Conservation (phyloP, 2,797 vertebrate genomes). For the Crenuchus spilurus region DNA sequence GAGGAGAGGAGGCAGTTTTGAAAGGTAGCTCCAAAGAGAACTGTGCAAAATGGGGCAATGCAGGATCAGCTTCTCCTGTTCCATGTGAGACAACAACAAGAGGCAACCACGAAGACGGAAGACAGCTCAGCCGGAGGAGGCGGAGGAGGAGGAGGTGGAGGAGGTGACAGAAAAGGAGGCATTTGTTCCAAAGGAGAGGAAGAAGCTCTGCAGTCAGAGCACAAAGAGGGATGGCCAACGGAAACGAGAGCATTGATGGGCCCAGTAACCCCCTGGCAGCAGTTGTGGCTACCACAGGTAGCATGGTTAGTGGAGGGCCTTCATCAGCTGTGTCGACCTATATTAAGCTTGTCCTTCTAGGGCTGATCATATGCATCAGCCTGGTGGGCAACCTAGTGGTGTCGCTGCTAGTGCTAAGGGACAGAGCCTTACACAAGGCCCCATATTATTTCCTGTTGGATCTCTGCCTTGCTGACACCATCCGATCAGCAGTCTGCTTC, state of each 20-base stretch:
- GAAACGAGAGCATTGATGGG: conserved; percentile 76
- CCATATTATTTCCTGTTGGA: conserved; percentile 91
- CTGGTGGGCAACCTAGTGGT: conserved; percentile 86
- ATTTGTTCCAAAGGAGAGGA: conserved; percentile 57
- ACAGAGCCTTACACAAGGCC: conserved; percentile 86
- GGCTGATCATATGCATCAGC: conserved; percentile 88
- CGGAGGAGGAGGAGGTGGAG: conserved; percentile 64
- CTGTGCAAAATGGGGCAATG: conserved; percentile 71
- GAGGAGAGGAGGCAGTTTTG: conserved; percentile 46
- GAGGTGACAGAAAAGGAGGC: conserved; percentile 45
- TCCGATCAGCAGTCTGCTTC: conserved; percentile 89
- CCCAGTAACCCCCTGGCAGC: conserved; percentile 69
- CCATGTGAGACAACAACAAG: conserved; percentile 65
- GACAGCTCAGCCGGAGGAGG: conserved; percentile 65
- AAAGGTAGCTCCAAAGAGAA: conserved; percentile 49
- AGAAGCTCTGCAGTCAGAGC: conserved; percentile 58
- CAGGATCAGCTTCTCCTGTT: conserved; percentile 66
- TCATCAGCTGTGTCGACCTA: conserved; percentile 82
- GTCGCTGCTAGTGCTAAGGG: conserved; percentile 85
- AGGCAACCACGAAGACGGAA: conserved; percentile 75
- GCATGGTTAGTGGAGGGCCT: conserved; percentile 64
- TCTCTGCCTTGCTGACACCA: conserved; percentile 87
- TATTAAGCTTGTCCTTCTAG: conserved; percentile 85
- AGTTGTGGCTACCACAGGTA: conserved; percentile 66
- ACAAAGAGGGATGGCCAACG: conserved; percentile 71